Evolutionary conservation across 2,113 vertebrate species (phyloP).

Genomic region (Phylloscopus whistleri): DNA sequence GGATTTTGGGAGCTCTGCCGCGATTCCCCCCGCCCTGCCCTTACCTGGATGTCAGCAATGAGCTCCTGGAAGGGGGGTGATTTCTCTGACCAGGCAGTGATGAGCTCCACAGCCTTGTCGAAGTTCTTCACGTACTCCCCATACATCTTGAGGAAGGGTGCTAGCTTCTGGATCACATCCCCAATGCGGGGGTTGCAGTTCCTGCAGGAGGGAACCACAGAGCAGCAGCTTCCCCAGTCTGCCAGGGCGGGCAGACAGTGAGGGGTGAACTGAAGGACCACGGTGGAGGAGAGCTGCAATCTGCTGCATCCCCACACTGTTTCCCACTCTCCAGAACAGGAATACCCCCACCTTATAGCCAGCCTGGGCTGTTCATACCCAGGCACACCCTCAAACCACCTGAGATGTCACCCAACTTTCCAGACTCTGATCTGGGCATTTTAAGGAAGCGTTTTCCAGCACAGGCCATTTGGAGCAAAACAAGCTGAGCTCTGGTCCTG

Average conservation of each 20-base stretch:
- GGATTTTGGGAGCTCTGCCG: background rate
- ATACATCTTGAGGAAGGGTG: constrained; percentile 91
- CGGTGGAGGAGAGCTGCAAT: accelerated
- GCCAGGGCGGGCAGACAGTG: accelerated
- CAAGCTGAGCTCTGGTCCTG: background rate
- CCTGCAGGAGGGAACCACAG: constrained; percentile 60
- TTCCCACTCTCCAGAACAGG: background rate
- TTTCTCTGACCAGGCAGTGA: constrained; percentile 83
- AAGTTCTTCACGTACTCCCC: constrained; percentile 85
- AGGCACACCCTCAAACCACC: background rate
- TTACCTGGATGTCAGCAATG: constrained; percentile 82
- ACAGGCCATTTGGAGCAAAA: background rate
- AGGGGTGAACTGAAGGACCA: background rate
- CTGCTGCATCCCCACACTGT: background rate
- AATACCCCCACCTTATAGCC: background rate
- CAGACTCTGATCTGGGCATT: background rate
- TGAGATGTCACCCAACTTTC: background rate
- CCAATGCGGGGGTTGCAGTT: constrained; percentile 77
- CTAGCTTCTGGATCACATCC: constrained; percentile 83
- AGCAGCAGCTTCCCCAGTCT: background rate
- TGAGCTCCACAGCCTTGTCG: constrained; percentile 78
- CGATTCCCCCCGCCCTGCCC: accelerated
- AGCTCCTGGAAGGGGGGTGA: constrained; percentile 79
- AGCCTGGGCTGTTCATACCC: background rate
- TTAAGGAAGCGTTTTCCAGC: background rate